Base-by-base conservation (phyloP, 2,888 invertebrate genomes). In the Caenorhabditis auriculariae region DNA sequence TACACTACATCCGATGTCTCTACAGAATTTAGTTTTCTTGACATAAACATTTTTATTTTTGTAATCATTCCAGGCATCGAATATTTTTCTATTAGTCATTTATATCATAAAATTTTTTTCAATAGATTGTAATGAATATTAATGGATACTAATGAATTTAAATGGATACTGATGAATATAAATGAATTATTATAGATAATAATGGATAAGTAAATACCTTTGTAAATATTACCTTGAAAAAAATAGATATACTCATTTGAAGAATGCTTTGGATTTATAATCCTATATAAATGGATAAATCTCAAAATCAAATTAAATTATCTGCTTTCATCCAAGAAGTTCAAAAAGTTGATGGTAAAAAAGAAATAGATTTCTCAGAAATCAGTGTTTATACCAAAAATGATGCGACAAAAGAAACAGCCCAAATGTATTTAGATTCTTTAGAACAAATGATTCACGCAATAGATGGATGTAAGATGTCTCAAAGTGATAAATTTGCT, bases 401-500 rank as follows among this genome's bases (percentile, higher is more conserved):
- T 48, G 48, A 48, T 42, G 32, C 48, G 15, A 48, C 48, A 48
- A 48, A 48, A 48, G 48, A 48, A 48, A 39, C 19, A 15, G 48
- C 48, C 39, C 48, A 48, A 48, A 48, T 17, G 38, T 48, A 48
- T 48, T 48, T 48, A 48, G 37, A 48, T 48, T 38, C 48, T 42
- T 48, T 48, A 48, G 48, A 48, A 39, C 48, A 48, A 48, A 48
- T 48, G 48, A 48, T 48, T 48, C 15, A 38, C 19, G 37, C 48
- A 42, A 48, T 48, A 48, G 48, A 48, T 48, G 48, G 37, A 39
- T 42, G 39, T 48, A 48, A 42, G 35, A 42, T n/a, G n/a, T n/a
- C n/a, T n/a, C n/a, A n/a, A n/a, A n/a, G n/a, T n/a, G n/a, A n/a
- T 48, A 48, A 48, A 48, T 48, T 48, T 48, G 48, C 48, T 48